A percentile compares a stretch with the other conserved stretches of the same genome.
Evolutionary conservation across 1,140 invertebrate species (phyloP).

Genomic region (Octopus bimaculoides): DNA sequence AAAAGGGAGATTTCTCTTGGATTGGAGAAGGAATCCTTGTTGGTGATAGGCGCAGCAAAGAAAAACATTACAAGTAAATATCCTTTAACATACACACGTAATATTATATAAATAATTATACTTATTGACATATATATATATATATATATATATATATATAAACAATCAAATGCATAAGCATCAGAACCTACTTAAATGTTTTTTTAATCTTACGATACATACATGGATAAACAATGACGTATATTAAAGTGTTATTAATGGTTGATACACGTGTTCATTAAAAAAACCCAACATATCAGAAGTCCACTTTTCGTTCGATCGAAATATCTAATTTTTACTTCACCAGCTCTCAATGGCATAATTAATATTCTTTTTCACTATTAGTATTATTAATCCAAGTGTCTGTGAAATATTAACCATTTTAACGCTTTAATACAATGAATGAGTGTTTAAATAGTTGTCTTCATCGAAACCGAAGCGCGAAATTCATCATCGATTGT

Average conservation of each 20-base stretch:
- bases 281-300: too few species aligned
- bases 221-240: neutral
- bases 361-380: too few species aligned
- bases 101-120: neutral
- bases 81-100: neutral
- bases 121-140: neutral
- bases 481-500: too few species aligned
- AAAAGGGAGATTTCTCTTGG: conserved; percentile 19
- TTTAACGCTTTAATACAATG: too few species aligned
- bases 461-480: too few species aligned
- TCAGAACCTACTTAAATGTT: neutral
- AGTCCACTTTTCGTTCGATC: too few species aligned
- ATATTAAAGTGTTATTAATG: neutral
- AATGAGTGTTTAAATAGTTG: too few species aligned
- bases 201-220: neutral
- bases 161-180: neutral
- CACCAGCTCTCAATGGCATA: too few species aligned
- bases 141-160: neutral
- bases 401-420: too few species aligned
- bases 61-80: conserved; percentile 29
- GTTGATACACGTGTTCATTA: too few species aligned
- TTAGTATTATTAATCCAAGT: too few species aligned
- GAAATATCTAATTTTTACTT: too few species aligned
- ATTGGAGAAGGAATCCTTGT: conserved; percentile 17
- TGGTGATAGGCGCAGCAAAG: conserved; percentile 11